Evolutionary conservation across 2,113 vertebrate species (phyloP).

Genomic region (Chamaetylas fuelleborni): DNA sequence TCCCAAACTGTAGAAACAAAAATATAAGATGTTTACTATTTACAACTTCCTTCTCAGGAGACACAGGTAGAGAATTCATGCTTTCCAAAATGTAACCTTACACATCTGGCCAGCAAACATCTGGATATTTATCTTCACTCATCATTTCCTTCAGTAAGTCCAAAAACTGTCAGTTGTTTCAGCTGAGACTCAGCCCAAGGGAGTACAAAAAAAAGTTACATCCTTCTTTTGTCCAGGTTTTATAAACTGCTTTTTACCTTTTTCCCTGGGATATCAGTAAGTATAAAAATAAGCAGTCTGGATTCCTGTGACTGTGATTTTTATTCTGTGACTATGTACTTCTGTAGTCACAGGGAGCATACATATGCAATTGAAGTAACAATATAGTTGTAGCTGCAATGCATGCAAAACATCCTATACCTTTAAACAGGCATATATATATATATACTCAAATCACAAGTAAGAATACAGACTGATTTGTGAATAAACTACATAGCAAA

Average conservation of each 20-base stretch:
- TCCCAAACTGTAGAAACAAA: background rate
- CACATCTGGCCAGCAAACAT: slow-evolving; percentile 82
- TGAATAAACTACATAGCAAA: background rate
- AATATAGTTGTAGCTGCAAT: background rate
- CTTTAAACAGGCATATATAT: background rate
- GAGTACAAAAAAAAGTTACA: slow-evolving; percentile 74
- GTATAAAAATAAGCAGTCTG: slow-evolving; percentile 74
- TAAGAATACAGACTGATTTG: background rate
- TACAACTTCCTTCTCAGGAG: slow-evolving; percentile 72
- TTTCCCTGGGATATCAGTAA: slow-evolving; percentile 68
- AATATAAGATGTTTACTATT: slow-evolving; percentile 69
- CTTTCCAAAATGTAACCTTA: slow-evolving; percentile 75
- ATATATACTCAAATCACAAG: background rate
- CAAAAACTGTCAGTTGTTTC: slow-evolving; percentile 80
- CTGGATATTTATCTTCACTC: slow-evolving; percentile 84
- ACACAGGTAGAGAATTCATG: slow-evolving; percentile 69
- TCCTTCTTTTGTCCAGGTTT: slow-evolving; percentile 75
- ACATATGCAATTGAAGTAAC: slow-evolving; percentile 26
- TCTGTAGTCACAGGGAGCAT: background rate
- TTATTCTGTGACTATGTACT: background rate
- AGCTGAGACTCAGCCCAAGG: slow-evolving; percentile 72
- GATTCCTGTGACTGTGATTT: slow-evolving; percentile 50
- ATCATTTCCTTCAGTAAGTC: slow-evolving; percentile 83
- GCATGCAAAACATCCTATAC: background rate
- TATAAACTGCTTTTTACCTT: slow-evolving; percentile 75